Evolutionary conservation across 2,888 invertebrate genomes (phyloP).

Genomic region (Chrysotoxum bicinctum): DNA sequence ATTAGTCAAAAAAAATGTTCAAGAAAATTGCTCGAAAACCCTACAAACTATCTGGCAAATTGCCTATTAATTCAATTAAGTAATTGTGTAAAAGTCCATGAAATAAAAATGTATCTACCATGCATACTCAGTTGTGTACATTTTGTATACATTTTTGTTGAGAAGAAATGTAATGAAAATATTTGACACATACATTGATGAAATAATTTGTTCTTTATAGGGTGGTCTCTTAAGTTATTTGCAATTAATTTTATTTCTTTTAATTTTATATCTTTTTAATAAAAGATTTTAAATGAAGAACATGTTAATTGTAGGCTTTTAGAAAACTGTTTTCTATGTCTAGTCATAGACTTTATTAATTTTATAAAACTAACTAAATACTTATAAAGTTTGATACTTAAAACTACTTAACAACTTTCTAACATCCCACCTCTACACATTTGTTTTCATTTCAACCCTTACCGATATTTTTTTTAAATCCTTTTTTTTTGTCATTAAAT

Average conservation of each 20-base stretch:
- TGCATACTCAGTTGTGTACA: slow-evolving; percentile 17
- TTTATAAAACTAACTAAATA: background rate
- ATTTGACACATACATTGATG: too few species aligned
- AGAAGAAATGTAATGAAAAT: background rate
- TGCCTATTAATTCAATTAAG: slow-evolving; percentile 72
- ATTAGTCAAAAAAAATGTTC: slow-evolving; percentile 45
- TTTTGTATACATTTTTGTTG: background rate
- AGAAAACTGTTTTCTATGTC: too few species aligned
- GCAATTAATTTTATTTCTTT: background rate
- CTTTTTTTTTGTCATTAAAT: background rate
- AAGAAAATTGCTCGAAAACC: slow-evolving; percentile 58
- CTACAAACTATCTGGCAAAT: slow-evolving; percentile 68
- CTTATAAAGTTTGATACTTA: background rate
- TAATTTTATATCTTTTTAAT: too few species aligned
- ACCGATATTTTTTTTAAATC: background rate
- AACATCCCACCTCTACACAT: too few species aligned
- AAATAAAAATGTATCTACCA: slow-evolving; percentile 63
- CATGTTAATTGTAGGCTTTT: too few species aligned
- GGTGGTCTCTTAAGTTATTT: background rate
- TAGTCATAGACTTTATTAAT: too few species aligned
- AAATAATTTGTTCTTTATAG: background rate
- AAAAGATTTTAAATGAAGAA: too few species aligned
- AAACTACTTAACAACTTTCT: background rate
- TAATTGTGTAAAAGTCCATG: slow-evolving; percentile 67
- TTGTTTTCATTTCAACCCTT: background rate